Evolutionary conservation across 2,113 vertebrate genomes (phyloP), one percentile per base, ranked within the genome.

Genomic region (Dromaius novaehollandiae): DNA sequence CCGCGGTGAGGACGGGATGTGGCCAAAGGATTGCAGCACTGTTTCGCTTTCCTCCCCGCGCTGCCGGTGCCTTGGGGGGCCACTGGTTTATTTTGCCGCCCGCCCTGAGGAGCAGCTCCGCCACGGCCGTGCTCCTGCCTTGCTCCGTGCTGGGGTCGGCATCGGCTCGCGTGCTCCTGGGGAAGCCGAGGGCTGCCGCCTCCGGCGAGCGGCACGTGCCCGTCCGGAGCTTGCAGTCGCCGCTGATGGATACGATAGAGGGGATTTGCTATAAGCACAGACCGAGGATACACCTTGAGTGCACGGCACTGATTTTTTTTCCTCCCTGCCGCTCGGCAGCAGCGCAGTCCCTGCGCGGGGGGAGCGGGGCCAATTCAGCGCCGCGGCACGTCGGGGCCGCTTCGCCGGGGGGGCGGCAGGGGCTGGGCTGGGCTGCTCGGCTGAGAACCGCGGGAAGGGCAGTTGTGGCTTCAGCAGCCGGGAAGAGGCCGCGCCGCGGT

Each of bases 381-480:
- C 38, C 38, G 38, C 38, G 38, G 38, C 38, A 38, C 38, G 38
- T 38, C 38, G 42, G 44, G 44, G 44, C 44, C 16, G 38, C 25
- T 38, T 40, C 63, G 25, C 36, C 58, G 14, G 26, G 34, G 3
- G 14, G 56, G 16, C 61, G 25, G 36, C 56, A 38, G 16, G 25
- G 15, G 17, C 16, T 5, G 38, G 63, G 36, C 38, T 6, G 21
- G n/a, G 36, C 61, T 40, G 36, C 38, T 40, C 9, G 14, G 13
- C 9, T 40, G 14, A 11, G 76, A 60, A 84, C 7, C 0, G 0
- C 2, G 2, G 15, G 14, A 32, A 12, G 7, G 32, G 11, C 19
- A 73, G 73, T 0, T 28, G 21, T 22, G 63, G 21, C 40, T 85
- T 80, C 20, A 58, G 46, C 11, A 60, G 20, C 15, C 3, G 2